Evolutionary conservation across 2,797 vertebrate species (phyloP).

Genomic region (Hybognathus amarus): DNA sequence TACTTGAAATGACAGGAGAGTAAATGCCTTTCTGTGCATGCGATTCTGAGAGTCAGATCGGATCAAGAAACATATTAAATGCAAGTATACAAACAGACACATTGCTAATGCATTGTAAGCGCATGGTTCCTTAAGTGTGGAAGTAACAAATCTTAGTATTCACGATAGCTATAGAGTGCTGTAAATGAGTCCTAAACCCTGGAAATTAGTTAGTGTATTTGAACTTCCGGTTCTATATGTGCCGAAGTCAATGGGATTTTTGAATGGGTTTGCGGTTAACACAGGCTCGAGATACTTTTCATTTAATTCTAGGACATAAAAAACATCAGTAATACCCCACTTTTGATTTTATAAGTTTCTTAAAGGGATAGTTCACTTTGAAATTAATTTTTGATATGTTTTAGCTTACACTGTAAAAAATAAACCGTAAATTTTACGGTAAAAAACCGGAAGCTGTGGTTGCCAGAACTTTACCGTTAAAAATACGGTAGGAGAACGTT

Average conservation of each 20-base stretch:
- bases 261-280: neutral
- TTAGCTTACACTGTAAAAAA: no score
- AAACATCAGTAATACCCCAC: neutral
- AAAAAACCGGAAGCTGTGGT: no score
- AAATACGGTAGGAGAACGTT: no score
- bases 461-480: no score
- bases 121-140: neutral
- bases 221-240: neutral
- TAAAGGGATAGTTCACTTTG: no score
- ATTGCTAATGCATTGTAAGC: neutral
- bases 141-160: neutral
- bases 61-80: neutral
- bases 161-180: neutral
- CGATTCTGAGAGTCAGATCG: neutral
- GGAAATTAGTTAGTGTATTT: neutral
- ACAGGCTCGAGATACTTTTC: neutral
- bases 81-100: neutral
- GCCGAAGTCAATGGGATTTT: neutral
- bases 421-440: no score
- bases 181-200: neutral
- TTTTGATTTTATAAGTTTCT: neutral
- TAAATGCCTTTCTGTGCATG: neutral
- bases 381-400: no score
- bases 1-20: neutral
- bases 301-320: neutral